Evolutionary conservation across 2,888 invertebrate species (phyloP).

Genomic region (Apotomis turbidana): DNA sequence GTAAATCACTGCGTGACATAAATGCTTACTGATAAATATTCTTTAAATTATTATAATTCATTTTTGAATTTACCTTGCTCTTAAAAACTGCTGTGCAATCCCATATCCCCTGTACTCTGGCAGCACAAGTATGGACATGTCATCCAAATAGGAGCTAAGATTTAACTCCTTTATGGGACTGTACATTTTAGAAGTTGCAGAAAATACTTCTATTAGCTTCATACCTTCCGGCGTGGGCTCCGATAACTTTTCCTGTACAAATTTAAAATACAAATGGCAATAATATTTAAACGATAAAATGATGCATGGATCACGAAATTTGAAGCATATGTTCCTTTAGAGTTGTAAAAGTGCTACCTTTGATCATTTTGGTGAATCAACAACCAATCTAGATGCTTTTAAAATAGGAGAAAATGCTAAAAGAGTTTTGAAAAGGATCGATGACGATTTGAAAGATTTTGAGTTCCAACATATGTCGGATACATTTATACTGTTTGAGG

Average conservation of each 20-base stretch:
- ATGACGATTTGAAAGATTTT: constrained; percentile 57
- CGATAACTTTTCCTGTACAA: background rate
- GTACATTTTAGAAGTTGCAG: background rate
- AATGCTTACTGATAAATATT: no score
- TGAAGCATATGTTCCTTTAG: no score
- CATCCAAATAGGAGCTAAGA: background rate
- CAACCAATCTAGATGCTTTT: constrained; percentile 61
- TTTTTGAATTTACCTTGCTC: background rate
- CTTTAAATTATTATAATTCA: no score
- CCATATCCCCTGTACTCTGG: constrained; percentile 5
- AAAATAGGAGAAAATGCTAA: constrained; percentile 55
- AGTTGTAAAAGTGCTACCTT: constrained; percentile 53
- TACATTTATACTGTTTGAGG: constrained; percentile 85
- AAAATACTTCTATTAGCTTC: constrained; percentile 11
- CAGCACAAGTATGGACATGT: background rate
- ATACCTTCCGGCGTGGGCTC: background rate
- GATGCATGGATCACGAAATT: no score
- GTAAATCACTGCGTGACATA: no score
- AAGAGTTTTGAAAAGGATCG: constrained; percentile 56
- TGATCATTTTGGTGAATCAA: constrained; percentile 85
- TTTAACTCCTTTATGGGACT: background rate
- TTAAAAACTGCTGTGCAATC: constrained; percentile 14
- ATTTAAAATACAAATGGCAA: background rate
- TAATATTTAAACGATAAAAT: no score
- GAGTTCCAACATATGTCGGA: constrained; percentile 87